These are phyloP conservation scores for Cryptomyrus ogoouensis DNA, from an alignment of 2,113 vertebrate species.

Conservation along the genomic window DNA sequence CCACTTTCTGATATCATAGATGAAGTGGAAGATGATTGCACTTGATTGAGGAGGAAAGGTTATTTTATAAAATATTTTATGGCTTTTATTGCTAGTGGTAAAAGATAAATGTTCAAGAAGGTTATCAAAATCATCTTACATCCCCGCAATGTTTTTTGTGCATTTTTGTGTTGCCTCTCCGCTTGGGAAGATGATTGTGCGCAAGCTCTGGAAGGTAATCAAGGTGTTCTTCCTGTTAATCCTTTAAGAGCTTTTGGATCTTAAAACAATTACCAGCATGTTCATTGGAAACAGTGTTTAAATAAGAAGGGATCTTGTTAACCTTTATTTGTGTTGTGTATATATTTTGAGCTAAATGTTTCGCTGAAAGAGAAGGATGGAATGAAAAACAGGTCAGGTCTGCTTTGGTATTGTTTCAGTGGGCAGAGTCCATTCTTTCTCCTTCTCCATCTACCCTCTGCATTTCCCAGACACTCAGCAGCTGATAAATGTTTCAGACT, in stretches of 20 bases:
- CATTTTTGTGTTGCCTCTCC: background rate
- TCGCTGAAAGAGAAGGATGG: background rate
- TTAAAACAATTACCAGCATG: background rate
- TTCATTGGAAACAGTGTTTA: background rate
- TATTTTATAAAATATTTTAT: background rate
- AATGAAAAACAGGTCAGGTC: background rate
- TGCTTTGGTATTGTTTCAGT: background rate
- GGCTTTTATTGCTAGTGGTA: background rate
- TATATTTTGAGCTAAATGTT: background rate
- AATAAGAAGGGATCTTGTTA: background rate
- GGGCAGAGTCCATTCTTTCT: background rate
- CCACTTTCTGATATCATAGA: background rate
- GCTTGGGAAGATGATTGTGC: background rate
- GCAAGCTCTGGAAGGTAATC: background rate
- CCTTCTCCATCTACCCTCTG: background rate
- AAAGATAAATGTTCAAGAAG: background rate
- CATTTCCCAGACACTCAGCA: background rate
- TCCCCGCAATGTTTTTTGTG: background rate
- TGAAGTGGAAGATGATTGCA: background rate
- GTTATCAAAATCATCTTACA: background rate
- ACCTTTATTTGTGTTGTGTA: background rate
- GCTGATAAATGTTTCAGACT: conserved; percentile 4
- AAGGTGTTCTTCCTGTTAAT: background rate
- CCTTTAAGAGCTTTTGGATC: background rate
- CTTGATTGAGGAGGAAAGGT: background rate